phyloP scores from a whole-genome alignment of 1,140 invertebrate genomes.

The Trichomalopsis sarcophagae region DNA sequence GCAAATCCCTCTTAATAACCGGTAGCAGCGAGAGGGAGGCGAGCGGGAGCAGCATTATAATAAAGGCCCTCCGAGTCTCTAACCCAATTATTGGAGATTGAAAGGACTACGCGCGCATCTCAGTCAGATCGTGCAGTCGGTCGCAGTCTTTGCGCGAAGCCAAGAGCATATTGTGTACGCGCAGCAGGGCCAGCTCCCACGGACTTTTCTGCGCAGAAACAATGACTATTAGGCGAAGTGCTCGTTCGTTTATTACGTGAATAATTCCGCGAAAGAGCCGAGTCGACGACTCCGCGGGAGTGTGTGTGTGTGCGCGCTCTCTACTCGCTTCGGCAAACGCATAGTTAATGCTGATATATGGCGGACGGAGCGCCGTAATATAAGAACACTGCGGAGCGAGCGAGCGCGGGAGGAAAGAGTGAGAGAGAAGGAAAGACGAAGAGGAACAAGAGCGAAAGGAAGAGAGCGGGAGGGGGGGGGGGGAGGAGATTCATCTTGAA shows the following conservation, averaged over 20 bases:
- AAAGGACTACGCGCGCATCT: constrained; percentile 27
- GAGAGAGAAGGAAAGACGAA: constrained; percentile 45
- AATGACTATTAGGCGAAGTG: constrained; percentile 65
- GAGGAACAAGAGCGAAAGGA: constrained; percentile 50
- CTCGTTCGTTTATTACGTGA: constrained; percentile 65
- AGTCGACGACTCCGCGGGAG: background rate
- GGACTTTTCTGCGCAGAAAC: constrained; percentile 37
- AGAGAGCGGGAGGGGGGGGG: constrained; percentile 58
- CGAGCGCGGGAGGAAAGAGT: constrained; percentile 42
- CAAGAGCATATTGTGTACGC: no score
- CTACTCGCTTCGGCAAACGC: constrained; percentile 55
- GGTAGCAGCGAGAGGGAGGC: background rate
- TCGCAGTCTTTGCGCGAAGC: background rate
- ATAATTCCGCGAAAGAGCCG: constrained; percentile 54
- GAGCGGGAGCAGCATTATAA: background rate
- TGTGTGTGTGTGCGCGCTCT: constrained; percentile 54
- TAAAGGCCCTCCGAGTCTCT: constrained; percentile 26
- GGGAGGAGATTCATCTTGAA: constrained; percentile 74
- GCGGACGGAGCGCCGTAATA: constrained; percentile 66
- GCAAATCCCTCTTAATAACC: constrained; percentile 48
- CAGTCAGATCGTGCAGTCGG: background rate
- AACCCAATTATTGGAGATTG: constrained; percentile 55
- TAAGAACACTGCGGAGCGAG: constrained; percentile 61
- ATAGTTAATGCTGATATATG: constrained; percentile 73
- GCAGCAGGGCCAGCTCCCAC: constrained; percentile 29